phyloP scores from a whole-genome alignment of 2,888 invertebrate genomes.

The Callyntrura sp. region DNA sequence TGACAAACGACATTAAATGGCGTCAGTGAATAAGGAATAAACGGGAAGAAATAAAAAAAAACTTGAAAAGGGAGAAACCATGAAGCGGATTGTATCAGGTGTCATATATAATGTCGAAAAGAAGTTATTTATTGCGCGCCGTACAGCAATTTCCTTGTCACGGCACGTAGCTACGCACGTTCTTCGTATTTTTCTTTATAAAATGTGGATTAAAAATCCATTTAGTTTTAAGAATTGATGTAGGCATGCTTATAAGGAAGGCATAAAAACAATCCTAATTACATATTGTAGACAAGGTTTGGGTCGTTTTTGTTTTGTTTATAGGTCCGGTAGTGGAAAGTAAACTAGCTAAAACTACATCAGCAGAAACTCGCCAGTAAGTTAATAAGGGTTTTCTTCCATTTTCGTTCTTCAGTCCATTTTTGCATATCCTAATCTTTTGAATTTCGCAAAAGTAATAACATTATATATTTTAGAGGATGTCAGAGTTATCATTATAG shows the following conservation, averaged over 20 bases:
- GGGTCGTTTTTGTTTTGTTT: too few species aligned
- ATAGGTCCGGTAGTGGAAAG: too few species aligned
- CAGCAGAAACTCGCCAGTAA: background rate
- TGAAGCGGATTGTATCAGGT: slow-evolving; percentile 56
- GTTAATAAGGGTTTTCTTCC: slow-evolving; percentile 8
- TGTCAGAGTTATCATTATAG: background rate
- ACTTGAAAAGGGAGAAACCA: background rate
- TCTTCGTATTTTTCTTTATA: too few species aligned
- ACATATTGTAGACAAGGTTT: too few species aligned
- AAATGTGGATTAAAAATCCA: too few species aligned
- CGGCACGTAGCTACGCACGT: too few species aligned
- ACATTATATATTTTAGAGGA: background rate
- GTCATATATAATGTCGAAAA: slow-evolving; percentile 64
- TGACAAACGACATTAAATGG: slow-evolving; percentile 45
- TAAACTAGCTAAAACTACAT: too few species aligned
- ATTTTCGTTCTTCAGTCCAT: background rate
- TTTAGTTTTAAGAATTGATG: too few species aligned
- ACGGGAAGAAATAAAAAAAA: background rate
- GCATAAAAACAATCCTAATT: too few species aligned
- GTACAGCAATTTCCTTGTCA: too few species aligned
- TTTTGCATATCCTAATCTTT: background rate
- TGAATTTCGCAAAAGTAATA: background rate
- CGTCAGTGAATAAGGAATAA: slow-evolving; percentile 48
- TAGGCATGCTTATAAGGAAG: too few species aligned
- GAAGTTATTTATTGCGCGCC: too few species aligned